Evolutionary conservation across 1,140 invertebrate genomes (phyloP), one percentile per base, ranked within the genome.

Genomic region (Aphidius gifuensis): DNA sequence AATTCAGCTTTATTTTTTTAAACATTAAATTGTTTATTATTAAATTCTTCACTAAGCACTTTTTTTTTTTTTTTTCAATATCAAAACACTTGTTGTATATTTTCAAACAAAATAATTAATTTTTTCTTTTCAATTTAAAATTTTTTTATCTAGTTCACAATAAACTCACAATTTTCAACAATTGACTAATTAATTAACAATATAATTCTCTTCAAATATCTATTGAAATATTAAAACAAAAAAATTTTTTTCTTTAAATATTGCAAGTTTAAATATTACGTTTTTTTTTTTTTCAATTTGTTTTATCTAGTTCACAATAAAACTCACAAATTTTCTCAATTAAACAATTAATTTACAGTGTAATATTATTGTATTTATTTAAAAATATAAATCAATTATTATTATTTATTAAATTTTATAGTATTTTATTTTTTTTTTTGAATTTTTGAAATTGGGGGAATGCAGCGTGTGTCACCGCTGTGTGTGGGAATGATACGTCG

Each of bases 401-500:
- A 16, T 6, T 43, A 9, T 2, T 49, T 46, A 40, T 43, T 39
- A 11, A 21, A 61, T 43, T 61, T 61, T 16, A 21, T 40, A 9
- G 49, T 43, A 6, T 6, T 0, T 6, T 0, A 45, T 7, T 16
- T 61, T 40, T 54, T 51, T 23, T 44, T 43, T 53, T 44, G 16
- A 16, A 51, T 38, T 9, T 60, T 51, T 32, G 4, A 32, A 8
- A 11, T 54, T 39, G 50, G 51, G 62, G 64, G 61, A 66, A 63
- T 62, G 64, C 64, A 66, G 61, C 54, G 59, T 65, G 40, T 58
- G 7, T 47, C 4, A 43, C 44, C 48, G 53, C 58, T 57, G 53
- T 60, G 45, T 57, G 54, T 57, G 58, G 64, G 64, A 66, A 66
- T 66, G 64, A 63, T 66, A 55, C 8, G 49, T 66, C 39, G 59